Conservation (phyloP, 2,113 vertebrate genomes). For the Cyprinodon brontotheroides region DNA sequence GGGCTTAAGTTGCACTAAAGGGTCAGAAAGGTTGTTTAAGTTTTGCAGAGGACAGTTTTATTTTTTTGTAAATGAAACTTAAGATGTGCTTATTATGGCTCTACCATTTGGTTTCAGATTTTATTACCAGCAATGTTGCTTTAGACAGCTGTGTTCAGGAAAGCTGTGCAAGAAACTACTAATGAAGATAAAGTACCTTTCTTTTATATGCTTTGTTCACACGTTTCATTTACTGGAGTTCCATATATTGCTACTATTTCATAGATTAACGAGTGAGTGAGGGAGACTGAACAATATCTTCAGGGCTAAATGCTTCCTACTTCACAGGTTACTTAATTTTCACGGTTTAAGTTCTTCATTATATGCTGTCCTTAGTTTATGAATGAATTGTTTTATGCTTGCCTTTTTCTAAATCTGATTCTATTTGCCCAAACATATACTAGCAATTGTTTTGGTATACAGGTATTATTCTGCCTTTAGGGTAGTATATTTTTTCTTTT, state of each 20-base stretch:
- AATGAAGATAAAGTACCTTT: neutral
- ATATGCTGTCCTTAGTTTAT: conserved; percentile 41
- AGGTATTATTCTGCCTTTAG: conserved; percentile 20
- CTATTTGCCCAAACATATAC: conserved; percentile 14
- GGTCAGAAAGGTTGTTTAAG: neutral
- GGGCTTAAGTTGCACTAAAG: too few species aligned
- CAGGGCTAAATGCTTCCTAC: conserved; percentile 26
- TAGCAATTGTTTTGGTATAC: conserved; percentile 18
- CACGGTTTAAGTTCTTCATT: conserved; percentile 42
- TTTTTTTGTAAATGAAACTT: neutral
- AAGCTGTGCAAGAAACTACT: neutral
- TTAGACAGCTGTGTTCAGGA: neutral
- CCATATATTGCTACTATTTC: conserved; percentile 7
- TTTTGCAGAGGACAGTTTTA: neutral
- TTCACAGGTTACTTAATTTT: conserved; percentile 51
- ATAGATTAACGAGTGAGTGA: neutral
- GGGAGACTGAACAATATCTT: conserved; percentile 24
- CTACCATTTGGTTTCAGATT: too few species aligned
- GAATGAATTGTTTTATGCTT: conserved; percentile 11
- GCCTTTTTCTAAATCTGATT: conserved; percentile 11
- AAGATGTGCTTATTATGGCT: too few species aligned
- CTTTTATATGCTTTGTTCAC: neutral
- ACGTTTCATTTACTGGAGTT: conserved; percentile 5
- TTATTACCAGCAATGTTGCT: neutral
- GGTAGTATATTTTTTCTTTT: neutral